Evolutionary conservation across 1,140 invertebrate genomes (phyloP), one percentile per base, ranked within the genome.

Genomic region (Apocrypta bakeri): DNA sequence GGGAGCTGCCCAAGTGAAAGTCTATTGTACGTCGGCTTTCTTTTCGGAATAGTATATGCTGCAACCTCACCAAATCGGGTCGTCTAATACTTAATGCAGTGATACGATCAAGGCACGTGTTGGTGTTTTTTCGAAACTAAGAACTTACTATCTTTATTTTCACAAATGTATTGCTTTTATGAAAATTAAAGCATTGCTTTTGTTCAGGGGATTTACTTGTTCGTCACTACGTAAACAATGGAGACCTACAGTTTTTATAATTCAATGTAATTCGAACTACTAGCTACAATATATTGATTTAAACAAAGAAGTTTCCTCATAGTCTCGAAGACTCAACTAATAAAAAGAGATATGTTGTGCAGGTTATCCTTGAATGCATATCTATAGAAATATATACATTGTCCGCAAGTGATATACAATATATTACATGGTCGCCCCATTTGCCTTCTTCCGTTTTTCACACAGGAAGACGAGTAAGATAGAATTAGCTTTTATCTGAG

Each of bases 401-500:
- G 3, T 27, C 42, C 17, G 61, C 31, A 14, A 12, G 21, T 31
- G 42, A 42, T 74, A 56, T 64, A 78, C 64, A 61, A 79, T 80
- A 83, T 82, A 82, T 82, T 83, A 74, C 64, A 76, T 25, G 63
- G 63, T 74, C 56, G 78, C 71, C 84, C 84, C 84, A 84, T 85
- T 86, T 82, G 82, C 77, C 83, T 83, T 83, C 81, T 85, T 85
- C 82, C 73, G 83, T 84, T 85, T 25, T 83, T 64, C 79, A 25
- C 63, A n/a, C 61, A 25, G 7, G 6, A 17, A n/a, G 14, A 17
- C 17, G 21, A 1, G 48, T 2, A 21, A 17, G 48, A 21, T 56
- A n/a, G 3, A 21, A n/a, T 6, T n/a, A n/a, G 21, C 48, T n/a
- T 17, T 56, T 56, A 21, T n/a, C 48, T 6, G 48, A 56, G 48